Evolutionary conservation across 2,888 invertebrate species (phyloP).

Genomic region (Hoplodrina blanda): DNA sequence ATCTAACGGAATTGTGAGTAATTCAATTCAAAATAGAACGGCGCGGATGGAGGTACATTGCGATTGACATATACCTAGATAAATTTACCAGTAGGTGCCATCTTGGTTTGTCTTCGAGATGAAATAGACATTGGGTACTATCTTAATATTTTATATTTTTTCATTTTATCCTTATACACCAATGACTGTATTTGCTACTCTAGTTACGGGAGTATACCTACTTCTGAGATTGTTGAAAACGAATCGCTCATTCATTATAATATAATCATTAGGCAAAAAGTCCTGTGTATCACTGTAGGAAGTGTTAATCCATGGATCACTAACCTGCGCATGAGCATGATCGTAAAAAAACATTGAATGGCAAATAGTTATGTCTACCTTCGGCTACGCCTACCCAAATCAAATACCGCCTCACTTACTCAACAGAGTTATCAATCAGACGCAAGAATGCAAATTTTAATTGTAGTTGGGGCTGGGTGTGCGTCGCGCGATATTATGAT

Average conservation of each 20-base stretch:
- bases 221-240: constrained; percentile 6
- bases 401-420: constrained; percentile 80
- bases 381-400: constrained; percentile 72
- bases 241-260: not conserved
- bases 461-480: constrained; percentile 79
- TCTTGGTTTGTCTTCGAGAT: constrained; percentile 1
- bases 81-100: constrained; percentile 1
- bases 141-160: not conserved
- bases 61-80: constrained; percentile 18
- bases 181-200: not conserved
- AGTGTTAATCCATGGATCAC: constrained; percentile 19
- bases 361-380: constrained; percentile 47
- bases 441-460: constrained; percentile 88
- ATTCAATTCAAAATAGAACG: constrained; percentile 51
- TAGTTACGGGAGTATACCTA: not conserved
- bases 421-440: constrained; percentile 88
- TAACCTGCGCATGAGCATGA: constrained; percentile 27
- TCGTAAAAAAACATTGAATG: constrained; percentile 49
- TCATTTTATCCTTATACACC: not conserved
- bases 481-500: constrained; percentile 83
- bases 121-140: not conserved
- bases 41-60: constrained; percentile 31
- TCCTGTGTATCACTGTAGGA: not conserved
- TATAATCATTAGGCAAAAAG: not conserved
- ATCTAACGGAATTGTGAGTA: constrained; percentile 53